Conservation (phyloP, 1,140 invertebrate species). For the Eumeta japonica region DNA sequence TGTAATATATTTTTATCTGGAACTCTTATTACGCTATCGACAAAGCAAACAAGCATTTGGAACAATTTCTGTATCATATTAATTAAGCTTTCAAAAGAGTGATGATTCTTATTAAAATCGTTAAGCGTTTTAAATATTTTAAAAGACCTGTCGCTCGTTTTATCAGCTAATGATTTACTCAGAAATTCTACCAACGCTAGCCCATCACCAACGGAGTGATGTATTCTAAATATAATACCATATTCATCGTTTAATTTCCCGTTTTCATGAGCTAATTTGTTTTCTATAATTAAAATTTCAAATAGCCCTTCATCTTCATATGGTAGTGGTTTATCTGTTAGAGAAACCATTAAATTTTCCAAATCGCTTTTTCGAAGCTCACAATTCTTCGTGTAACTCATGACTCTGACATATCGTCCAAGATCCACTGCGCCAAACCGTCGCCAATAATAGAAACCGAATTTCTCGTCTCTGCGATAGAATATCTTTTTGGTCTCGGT, state of each 20-base stretch:
- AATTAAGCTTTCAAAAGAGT: conserved; percentile 13
- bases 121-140: conserved; percentile 20
- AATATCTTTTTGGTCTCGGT: conserved; percentile 41
- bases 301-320: conserved; percentile 46
- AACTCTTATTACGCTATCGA: conserved; percentile 37
- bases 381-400: conserved; percentile 28
- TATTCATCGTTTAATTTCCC: conserved; percentile 28
- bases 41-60: conserved; percentile 27
- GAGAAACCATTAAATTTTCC: conserved; percentile 33
- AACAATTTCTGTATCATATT: conserved; percentile 22
- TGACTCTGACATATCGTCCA: conserved; percentile 38
- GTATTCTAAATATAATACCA: conserved; percentile 54
- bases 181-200: conserved; percentile 52
- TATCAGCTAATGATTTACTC: conserved; percentile 44
- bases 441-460: conserved; percentile 57
- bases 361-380: conserved; percentile 26
- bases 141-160: conserved; percentile 10
- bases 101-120: conserved; percentile 9
- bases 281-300: conserved; percentile 53
- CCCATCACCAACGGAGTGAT: conserved; percentile 57
- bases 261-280: conserved; percentile 21
- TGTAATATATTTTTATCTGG: conserved; percentile 37
- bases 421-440: conserved; percentile 38
- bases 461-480: conserved; percentile 41
- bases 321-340: conserved; percentile 43